Evolutionary conservation across 2,888 invertebrate species (phyloP).

Genomic region (Erpobdella octoculata): DNA sequence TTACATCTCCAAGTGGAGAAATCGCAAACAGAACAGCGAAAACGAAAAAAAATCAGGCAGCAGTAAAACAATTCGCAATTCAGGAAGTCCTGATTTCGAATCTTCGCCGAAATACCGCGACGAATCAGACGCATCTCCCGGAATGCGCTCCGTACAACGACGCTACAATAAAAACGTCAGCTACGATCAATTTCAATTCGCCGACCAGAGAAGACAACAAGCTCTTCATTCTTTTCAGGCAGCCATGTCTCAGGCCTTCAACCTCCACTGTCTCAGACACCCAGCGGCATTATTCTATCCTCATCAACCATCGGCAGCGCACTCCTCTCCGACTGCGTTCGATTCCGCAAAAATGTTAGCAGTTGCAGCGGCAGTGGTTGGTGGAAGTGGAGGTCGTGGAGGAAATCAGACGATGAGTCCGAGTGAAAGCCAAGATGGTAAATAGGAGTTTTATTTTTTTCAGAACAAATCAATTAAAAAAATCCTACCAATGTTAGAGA

Average conservation of each 20-base stretch:
- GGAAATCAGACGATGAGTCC: slow-evolving; percentile 18
- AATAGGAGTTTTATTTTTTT: too few species aligned
- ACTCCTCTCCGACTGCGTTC: slow-evolving; percentile 3
- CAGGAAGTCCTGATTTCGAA: slow-evolving; percentile 6
- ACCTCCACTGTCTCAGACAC: slow-evolving; percentile 36
- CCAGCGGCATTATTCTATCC: slow-evolving; percentile 30
- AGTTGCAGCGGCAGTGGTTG: slow-evolving; percentile 11
- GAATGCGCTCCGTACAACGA: neutral
- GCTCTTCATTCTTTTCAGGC: slow-evolving; percentile 35
- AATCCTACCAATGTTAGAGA: too few species aligned
- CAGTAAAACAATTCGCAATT: slow-evolving; percentile 3
- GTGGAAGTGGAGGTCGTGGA: neutral
- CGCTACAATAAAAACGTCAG: neutral
- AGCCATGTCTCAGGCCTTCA: slow-evolving; percentile 38
- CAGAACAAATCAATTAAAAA: too few species aligned
- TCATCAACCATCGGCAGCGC: neutral
- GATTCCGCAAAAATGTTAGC: slow-evolving; percentile 22
- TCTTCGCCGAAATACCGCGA: neutral
- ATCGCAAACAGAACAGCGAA: neutral
- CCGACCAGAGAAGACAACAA: slow-evolving; percentile 14
- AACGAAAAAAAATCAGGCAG: neutral
- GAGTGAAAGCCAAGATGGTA: slow-evolving; percentile 27
- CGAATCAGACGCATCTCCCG: slow-evolving; percentile 15
- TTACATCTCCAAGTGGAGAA: neutral
- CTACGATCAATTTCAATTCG: slow-evolving; percentile 7